Percentiles rank a stretch among this genome's conserved stretches.
Evolutionary conservation across 2,797 vertebrate species (phyloP).

Genomic region (Myripristis jacobus): DNA sequence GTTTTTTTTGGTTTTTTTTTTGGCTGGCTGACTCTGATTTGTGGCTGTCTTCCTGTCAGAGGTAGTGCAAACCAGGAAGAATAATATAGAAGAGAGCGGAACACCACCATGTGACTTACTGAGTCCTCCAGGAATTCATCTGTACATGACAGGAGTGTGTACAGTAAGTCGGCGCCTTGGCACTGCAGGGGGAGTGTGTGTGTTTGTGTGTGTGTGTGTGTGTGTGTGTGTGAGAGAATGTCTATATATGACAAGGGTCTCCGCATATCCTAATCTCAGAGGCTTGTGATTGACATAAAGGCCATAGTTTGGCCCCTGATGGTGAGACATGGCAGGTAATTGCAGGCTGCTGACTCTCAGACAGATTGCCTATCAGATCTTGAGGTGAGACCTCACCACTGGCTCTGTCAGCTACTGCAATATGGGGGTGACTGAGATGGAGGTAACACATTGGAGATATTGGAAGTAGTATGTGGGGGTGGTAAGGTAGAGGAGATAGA

Average conservation of each 20-base stretch:
- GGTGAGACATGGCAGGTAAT: conserved; percentile 66
- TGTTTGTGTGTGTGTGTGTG: conserved; percentile 11
- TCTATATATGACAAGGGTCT: conserved; percentile 43
- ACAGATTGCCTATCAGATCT: conserved; percentile 58
- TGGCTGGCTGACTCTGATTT: conserved; percentile 41
- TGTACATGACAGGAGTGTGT: conserved; percentile 42
- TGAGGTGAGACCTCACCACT: conserved; percentile 38
- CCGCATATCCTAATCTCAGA: conserved; percentile 35
- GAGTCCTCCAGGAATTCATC: conserved; percentile 58
- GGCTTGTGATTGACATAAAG: conserved; percentile 59
- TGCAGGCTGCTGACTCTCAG: conserved; percentile 57
- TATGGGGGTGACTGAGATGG: conserved; percentile 5
- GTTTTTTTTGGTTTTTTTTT: conserved; percentile 33
- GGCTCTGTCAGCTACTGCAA: conserved; percentile 25
- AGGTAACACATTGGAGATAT: not conserved
- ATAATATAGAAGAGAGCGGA: conserved; percentile 54
- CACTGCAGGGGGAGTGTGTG: conserved; percentile 9
- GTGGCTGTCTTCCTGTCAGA: conserved; percentile 55
- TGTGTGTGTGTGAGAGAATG: conserved; percentile 17
- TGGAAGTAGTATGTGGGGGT: not conserved
- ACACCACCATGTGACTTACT: conserved; percentile 58
- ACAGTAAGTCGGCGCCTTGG: conserved; percentile 28
- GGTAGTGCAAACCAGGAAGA: conserved; percentile 42
- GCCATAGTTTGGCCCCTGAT: conserved; percentile 42
- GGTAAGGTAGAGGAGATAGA: not conserved